Evolutionary conservation across 2,113 vertebrate genomes (phyloP), one percentile per base, ranked within the genome.

Genomic region (Lichenostomus cassidix): DNA sequence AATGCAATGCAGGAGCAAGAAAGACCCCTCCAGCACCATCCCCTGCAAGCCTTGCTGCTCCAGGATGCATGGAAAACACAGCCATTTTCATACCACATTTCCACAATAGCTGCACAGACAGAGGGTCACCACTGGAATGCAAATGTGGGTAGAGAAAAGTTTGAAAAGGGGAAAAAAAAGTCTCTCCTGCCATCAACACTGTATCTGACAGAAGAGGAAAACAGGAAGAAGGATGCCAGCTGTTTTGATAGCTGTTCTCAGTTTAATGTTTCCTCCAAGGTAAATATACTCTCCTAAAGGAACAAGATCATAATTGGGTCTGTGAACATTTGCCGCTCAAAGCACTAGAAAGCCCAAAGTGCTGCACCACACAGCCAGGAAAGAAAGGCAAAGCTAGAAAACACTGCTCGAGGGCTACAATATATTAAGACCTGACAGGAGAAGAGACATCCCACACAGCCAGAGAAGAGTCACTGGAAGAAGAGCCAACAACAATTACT

Each of bases 161-260:
- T 16, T 83, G 41, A 87, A 68, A 75, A 75, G 23, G 31, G 49
- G 49, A 25, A 83, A 85, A 92, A 56, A 84, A 67, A 28, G 41
- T 29, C n/a, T 62, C 62, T 96, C 60, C 53, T 24, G 9, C 86
- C 87, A 90, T 70, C 70, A 85, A 6, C 62, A 19, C 49, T 59
- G 78, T 29, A 81, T 85, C 79, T 88, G 85, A 92, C n/a, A 87
- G 80, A 89, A 89, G 87, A 92, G 73, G 76, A 93, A 96, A 83
- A 96, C 94, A 97, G 83, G 76, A 95, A 94, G 80, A 83, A 90
- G 90, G 89, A 90, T 96, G 92, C 92, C 90, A 97, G 77, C 94
- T 96, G 90, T 97, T 96, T 96, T 93, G 94, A 94, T 97, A 96
- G 94, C 86, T 96, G 94, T 89, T 96, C 94, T 90, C 88, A 42